Base-by-base conservation (phyloP, 92 coral and sea anemone species). In the Desmophyllum pertusum region DNA sequence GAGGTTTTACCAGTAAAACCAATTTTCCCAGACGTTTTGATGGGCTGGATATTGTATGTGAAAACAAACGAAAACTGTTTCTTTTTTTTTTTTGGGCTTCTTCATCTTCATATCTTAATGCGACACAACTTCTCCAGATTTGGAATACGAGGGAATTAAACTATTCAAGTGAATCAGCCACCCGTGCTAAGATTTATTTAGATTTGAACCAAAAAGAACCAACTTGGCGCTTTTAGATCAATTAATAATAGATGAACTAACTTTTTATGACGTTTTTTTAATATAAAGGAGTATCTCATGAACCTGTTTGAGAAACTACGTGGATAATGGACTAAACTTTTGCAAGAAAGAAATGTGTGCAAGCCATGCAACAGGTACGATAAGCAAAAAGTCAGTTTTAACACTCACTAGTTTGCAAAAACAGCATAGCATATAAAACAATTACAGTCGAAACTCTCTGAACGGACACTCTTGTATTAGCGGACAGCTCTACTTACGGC, bases 281-380 rank as follows among this genome's bases (percentile, higher is more conserved):
- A n/a, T 30, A 55, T 52, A 42, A 62, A 96, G 99, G 99, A 96
- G 78, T 96, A 94, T 86, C 74, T 96, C 78, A 84, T 86, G 88
- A 96, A 94, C 77, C 80, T 96, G 65, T 96, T 96, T 88, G 99
- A 94, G 75, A 93, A n/a, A 77, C 55, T 96, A 94, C 53, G 99
- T 96, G 74, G 99, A 96, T 76, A 91, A 94, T 62, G 99, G 99
- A 13, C 89, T 96, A 36, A 85, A 86, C 35, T 96, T n/a, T 94
- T 80, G 95, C 96, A 46, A 87, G 91, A 55, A 96, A 91, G 82
- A 94, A 94, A 75, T 96, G 99, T 55, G 88, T 93, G 3, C 98
- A 96, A 52, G 99, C 99, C 50, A 96, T 96, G 94, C 93, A 84
- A 63, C 99, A 96, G 97, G 98, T 96, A 61, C 40, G 42, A 18